A percentile compares a stretch with the other conserved stretches of the same genome.
Conservation (phyloP, 2,888 invertebrate species). For the Marronus borbonicus region DNA sequence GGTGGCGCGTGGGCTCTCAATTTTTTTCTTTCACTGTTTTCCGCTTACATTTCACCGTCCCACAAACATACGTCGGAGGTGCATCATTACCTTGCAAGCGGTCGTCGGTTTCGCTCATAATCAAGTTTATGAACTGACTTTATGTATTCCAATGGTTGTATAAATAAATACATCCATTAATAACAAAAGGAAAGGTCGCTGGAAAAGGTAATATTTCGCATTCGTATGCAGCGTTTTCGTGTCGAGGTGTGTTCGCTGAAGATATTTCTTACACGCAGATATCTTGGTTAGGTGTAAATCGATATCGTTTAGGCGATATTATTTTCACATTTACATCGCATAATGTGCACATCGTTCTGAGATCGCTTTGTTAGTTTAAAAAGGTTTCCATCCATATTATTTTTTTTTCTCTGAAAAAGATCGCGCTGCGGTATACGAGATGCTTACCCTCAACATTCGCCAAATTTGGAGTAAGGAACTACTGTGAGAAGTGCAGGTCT, state of each 20-base stretch:
- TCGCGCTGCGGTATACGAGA: too few species aligned
- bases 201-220: conserved; percentile 25
- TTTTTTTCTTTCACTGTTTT: background rate
- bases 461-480: too few species aligned
- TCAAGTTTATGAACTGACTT: conserved; percentile 36
- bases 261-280: background rate
- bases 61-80: conserved; percentile 20
- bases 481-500: too few species aligned
- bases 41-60: conserved; percentile 25
- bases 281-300: background rate
- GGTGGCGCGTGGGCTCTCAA: conserved; percentile 5
- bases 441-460: too few species aligned
- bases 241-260: conserved; percentile 19
- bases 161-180: conserved; percentile 25
- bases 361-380: background rate
- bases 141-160: background rate
- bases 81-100: conserved; percentile 26
- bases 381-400: too few species aligned
- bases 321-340: background rate
- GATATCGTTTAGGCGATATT: background rate
- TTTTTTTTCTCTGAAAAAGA: too few species aligned
- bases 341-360: background rate
- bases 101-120: conserved; percentile 5
- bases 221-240: conserved; percentile 17
- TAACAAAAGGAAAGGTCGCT: conserved; percentile 31